Percentiles rank a stretch among this genome's conserved stretches.
Conservation (phyloP, 1,140 invertebrate genomes). For the Formica selysi region DNA sequence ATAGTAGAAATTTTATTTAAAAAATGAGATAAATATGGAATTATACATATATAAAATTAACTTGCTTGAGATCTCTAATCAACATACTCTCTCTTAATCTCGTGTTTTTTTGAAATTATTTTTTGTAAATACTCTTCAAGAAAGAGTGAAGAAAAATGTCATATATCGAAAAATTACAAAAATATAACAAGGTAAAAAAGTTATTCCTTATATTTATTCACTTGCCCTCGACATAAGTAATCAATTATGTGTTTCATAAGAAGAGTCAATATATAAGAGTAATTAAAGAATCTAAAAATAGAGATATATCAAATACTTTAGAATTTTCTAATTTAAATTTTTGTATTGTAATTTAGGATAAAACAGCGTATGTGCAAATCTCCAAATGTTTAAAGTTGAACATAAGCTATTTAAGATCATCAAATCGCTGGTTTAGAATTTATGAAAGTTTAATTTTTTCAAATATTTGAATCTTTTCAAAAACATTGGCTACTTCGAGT, state of each 20-base stretch:
- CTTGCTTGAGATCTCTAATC: conserved; percentile 35
- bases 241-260: background rate
- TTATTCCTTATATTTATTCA: background rate
- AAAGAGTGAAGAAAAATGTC: conserved; percentile 28
- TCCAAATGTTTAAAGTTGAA: background rate
- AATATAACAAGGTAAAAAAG: conserved; percentile 41
- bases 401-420: background rate
- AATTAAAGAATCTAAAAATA: background rate
- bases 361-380: background rate
- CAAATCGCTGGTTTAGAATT: background rate
- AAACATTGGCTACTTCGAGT: too few species aligned
- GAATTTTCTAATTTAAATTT: background rate
- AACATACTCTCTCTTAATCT: conserved; percentile 9
- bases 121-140: conserved; percentile 45
- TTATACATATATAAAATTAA: conserved; percentile 23
- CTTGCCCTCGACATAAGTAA: background rate
- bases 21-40: conserved; percentile 39
- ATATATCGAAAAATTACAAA: conserved; percentile 35
- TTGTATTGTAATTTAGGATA: background rate
- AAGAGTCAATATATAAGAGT: background rate
- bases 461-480: too few species aligned
- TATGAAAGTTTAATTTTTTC: too few species aligned
- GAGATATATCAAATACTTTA: background rate
- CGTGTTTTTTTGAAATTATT: conserved; percentile 29
- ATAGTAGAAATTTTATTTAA: conserved; percentile 57